Base-by-base conservation (phyloP, 2,888 invertebrate genomes). In the Silvanus unidentatus region DNA sequence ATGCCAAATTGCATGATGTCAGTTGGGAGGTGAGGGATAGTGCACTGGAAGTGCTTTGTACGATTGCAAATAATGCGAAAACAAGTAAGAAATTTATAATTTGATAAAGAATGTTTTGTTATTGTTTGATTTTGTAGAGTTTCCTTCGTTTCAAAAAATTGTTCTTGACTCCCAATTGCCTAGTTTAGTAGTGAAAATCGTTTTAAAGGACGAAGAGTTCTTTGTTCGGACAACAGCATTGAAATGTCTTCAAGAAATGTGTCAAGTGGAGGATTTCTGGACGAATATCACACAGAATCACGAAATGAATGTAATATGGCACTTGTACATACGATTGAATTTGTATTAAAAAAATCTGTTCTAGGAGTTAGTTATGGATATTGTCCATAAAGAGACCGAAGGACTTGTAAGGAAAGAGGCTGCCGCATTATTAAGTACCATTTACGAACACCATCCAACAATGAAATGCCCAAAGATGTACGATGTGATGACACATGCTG, bases 21-120 rank as follows among this genome's bases (percentile, higher is more conserved):
- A 75, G 81, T 39, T 90, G 89, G 90, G 88, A 89, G 66, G 80
- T 89, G 1, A 75, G 88, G 30, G 89, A 90, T 57, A 84, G 84
- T 2, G 82, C 86, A 0, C 63, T 89, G 16, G 88, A 90, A 65
- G 71, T 88, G 32, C 69, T 89, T 5, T 77, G 78, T 35, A 82
- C 84, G 0, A 81, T 87, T 60, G 81, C 83, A 0, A 75, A 75
- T 34, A 80, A 88, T 51, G 82, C 86, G 0, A 80, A 79, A 64
- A 73, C 80, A 48, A 87, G 88, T 88, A 74, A 75, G n/a, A n/a
- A n/a, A n/a, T n/a, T n/a, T n/a, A n/a, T n/a, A n/a, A n/a, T n/a
- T n/a, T n/a, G n/a, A n/a, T n/a, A n/a, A n/a, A n/a, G n/a, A n/a
- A n/a, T n/a, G n/a, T n/a, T n/a, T n/a, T n/a, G n/a, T 32, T 29